Evolutionary conservation across 2,888 invertebrate species (phyloP).

Genomic region (Anticlea derivata): DNA sequence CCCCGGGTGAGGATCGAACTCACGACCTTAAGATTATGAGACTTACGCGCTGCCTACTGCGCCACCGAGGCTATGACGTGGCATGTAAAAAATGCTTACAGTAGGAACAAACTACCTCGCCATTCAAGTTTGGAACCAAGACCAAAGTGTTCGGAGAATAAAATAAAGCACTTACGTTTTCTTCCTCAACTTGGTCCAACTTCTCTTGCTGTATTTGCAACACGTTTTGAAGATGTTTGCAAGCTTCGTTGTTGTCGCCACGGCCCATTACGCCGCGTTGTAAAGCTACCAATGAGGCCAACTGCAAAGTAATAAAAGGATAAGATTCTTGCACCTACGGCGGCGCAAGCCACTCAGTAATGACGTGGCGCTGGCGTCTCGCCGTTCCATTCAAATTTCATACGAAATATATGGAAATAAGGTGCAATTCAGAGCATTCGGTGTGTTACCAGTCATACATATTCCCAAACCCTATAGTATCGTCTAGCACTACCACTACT

Average conservation of each 20-base stretch:
- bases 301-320: constrained; percentile 41
- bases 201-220: constrained; percentile 69
- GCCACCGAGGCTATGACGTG: constrained; percentile 87
- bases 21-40: constrained; percentile 97
- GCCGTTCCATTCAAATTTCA: no score
- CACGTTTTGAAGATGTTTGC: constrained; percentile 70
- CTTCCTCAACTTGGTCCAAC: constrained; percentile 66
- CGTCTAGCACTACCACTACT: no score
- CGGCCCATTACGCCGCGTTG: constrained; percentile 66
- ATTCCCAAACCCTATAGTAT: no score
- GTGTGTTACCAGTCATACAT: no score
- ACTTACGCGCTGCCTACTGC: constrained; percentile 96
- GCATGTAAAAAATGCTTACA: neutral
- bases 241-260: constrained; percentile 64
- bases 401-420: no score
- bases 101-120: neutral
- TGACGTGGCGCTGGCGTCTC: no score
- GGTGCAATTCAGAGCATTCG: no score
- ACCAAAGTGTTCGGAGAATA: neutral
- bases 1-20: constrained; percentile 97
- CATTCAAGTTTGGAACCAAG: neutral
- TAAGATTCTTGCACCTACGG: no score
- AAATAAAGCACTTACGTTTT: constrained; percentile 61
- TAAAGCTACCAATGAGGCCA: constrained; percentile 65
- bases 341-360: no score